A percentile compares a stretch with the other conserved stretches of the same genome.
Conservation (phyloP, 2,113 vertebrate genomes). For the Nesoenas mayeri region DNA sequence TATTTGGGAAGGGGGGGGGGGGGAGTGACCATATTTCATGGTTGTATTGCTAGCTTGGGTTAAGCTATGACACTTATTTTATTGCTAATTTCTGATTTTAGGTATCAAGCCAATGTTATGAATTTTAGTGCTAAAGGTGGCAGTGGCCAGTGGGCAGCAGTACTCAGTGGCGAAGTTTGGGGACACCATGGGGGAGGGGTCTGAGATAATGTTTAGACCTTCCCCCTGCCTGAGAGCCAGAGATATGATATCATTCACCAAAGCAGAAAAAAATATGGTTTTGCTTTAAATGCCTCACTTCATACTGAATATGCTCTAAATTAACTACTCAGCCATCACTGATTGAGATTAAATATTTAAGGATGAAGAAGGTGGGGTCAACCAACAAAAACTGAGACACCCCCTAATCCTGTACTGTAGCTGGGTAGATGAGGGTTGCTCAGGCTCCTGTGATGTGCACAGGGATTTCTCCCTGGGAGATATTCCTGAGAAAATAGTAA, state of each 20-base stretch:
- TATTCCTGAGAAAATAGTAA: not conserved
- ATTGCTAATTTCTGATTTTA: too few species aligned
- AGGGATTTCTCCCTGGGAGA: not conserved
- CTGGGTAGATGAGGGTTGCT: not conserved
- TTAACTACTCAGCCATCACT: not conserved
- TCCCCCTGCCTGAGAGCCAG: too few species aligned
- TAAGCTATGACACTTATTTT: too few species aligned
- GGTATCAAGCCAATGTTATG: too few species aligned
- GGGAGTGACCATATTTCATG: too few species aligned
- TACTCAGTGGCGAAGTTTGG: too few species aligned
- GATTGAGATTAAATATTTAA: not conserved
- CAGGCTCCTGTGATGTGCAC: not conserved
- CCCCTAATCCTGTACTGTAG: not conserved
- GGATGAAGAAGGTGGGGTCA: not conserved
- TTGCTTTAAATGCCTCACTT: not conserved
- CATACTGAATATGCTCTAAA: not conserved
- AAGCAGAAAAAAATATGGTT: not conserved
- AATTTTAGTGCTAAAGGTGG: too few species aligned
- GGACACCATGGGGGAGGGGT: too few species aligned
- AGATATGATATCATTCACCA: not conserved
- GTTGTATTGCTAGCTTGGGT: too few species aligned
- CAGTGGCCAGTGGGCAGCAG: too few species aligned
- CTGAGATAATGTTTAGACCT: too few species aligned
- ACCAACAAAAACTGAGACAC: not conserved
- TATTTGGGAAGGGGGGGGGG: too few species aligned